Base-by-base conservation (phyloP, 2,888 invertebrate genomes). In the Lamellibrachia satsuma region DNA sequence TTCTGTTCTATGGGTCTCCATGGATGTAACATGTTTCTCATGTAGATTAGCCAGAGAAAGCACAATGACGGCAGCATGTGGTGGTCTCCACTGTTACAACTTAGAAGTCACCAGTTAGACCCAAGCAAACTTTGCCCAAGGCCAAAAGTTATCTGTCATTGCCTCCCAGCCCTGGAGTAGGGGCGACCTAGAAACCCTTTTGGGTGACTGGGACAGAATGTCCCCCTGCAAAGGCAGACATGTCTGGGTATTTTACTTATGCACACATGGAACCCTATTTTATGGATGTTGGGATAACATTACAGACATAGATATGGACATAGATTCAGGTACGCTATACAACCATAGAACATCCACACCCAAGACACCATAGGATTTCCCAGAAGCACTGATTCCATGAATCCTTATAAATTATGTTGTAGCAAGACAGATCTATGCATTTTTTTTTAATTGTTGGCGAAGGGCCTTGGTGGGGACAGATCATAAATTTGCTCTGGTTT, bases 201-300 rank as follows among this genome's bases (percentile, higher is more conserved):
- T 75, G 39, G 75, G n/a, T 22, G 75, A 75, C 75, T 75, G 75
- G 75, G 75, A 4, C 75, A 2, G 22, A 75, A 75, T 3, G 22
- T n/a, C 75, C 60, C 75, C 75, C 75, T 75, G 75, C 75, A 75
- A 60, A 75, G 75, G 75, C 75, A 75, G 75, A 75, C 75, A n/a
- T 22, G 75, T 75, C 75, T 75, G 75, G 75, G 75, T 22, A 75
- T 75, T 75, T 75, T 75, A 75, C 75, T 75, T 75, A 75, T 75
- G 75, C 75, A n/a, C 75, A 75, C 75, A 75, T 75, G 75, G 75
- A 75, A 75, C 75, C 22, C 15, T 75, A n/a, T 75, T 75, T 75
- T 75, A 75, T 75, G 75, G 75, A 75, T 75, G 75, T 75, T 75
- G 75, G 15, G 75, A 75, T 75, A 75, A 75, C 75, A 75, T 75